phyloP scores from a whole-genome alignment of 2,888 invertebrate species.

The Andrena dorsata region DNA sequence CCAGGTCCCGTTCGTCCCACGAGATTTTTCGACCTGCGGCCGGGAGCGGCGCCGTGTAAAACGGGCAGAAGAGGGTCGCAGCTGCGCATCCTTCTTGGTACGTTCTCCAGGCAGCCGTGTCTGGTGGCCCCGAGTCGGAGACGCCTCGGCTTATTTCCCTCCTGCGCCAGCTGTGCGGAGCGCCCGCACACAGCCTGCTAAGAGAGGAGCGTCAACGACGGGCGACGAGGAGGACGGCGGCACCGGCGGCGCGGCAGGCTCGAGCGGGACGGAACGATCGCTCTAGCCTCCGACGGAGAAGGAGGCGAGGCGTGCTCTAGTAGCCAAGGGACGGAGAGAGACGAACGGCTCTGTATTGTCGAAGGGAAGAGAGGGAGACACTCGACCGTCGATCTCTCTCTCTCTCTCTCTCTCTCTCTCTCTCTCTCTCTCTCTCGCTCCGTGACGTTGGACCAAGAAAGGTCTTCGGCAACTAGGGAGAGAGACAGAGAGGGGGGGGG shows the following conservation, averaged over 20 bases:
- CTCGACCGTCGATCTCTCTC: conserved; percentile 32
- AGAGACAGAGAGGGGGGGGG: conserved; percentile 32
- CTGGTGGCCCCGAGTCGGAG: conserved; percentile 66
- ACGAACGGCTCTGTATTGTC: conserved; percentile 46
- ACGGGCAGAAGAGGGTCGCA: conserved; percentile 56
- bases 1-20: conserved; percentile 34
- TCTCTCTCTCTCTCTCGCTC: conserved; percentile 29
- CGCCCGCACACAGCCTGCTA: conserved; percentile 58
- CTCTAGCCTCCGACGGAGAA: conserved; percentile 42
- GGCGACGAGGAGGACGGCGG: conserved; percentile 22
- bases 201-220: conserved; percentile 25
- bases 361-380: conserved; percentile 9
- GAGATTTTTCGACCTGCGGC: conserved; percentile 66
- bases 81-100: conserved; percentile 73
- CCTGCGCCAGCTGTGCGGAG: conserved; percentile 74
- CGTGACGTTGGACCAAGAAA: conserved; percentile 20
- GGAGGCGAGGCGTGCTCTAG: conserved; percentile 46
- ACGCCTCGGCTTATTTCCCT: conserved; percentile 73
- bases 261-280: conserved; percentile 20
- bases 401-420: conserved; percentile 19
- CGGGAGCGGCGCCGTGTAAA: conserved; percentile 43
- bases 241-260: neutral
- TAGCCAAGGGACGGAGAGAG: conserved; percentile 43
- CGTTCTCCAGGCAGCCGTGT: conserved; percentile 72
- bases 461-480: conserved; percentile 20